Percentiles rank a stretch among this genome's conserved stretches.
These are phyloP conservation scores for Synanthedon andrenaeformis DNA, from an alignment of 2,888 invertebrate species.

Conservation along the genomic window DNA sequence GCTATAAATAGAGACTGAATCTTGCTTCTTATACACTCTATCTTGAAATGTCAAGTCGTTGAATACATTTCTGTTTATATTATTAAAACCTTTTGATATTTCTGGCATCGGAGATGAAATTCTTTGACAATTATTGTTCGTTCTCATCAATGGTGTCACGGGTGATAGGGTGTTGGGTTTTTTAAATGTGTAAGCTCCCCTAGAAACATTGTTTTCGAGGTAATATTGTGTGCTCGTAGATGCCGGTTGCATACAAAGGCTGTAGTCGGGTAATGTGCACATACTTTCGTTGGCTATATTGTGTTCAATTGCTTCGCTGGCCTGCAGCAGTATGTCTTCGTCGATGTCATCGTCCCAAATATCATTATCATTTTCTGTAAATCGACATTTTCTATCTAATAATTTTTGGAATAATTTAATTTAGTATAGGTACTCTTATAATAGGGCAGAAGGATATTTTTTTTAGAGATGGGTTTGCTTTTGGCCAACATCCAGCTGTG, in stretches of 20 bases:
- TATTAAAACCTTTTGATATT: conserved; percentile 26
- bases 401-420: conserved; percentile 13
- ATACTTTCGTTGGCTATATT: conserved; percentile 29
- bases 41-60: conserved; percentile 44
- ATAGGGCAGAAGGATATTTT: too few relatives aligned
- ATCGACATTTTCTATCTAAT: conserved; percentile 6
- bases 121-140: conserved; percentile 45
- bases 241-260: conserved; percentile 44
- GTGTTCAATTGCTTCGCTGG: conserved; percentile 60
- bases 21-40: conserved; percentile 37
- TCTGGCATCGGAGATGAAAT: conserved; percentile 54
- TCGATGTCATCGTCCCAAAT: conserved; percentile 63
- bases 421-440: background rate
- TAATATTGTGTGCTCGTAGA: conserved; percentile 50
- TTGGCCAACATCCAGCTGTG: too few relatives aligned
- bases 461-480: too few relatives aligned
- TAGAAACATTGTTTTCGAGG: conserved; percentile 36
- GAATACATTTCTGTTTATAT: conserved; percentile 18
- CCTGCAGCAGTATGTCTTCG: conserved; percentile 56
- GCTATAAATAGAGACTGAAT: conserved; percentile 35
- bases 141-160: conserved; percentile 27
- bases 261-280: conserved; percentile 43
- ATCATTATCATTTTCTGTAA: conserved; percentile 11
- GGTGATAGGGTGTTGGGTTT: conserved; percentile 31
- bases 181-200: conserved; percentile 38